Evolutionary conservation across 2,797 vertebrate species (phyloP).

Genomic region (Gallinago stenura): DNA sequence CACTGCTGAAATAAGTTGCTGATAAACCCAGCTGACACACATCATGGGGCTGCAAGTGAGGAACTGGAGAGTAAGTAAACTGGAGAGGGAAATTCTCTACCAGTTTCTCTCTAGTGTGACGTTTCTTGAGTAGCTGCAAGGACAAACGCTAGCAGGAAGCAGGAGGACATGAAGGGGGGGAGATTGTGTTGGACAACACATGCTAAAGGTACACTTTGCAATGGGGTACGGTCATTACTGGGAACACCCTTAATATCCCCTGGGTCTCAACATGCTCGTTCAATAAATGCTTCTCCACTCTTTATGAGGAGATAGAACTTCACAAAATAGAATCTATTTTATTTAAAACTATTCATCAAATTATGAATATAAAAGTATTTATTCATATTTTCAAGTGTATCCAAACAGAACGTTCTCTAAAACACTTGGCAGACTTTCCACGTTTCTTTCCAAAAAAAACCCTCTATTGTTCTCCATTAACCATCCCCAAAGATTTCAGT

Average conservation of each 20-base stretch:
- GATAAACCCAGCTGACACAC: background rate
- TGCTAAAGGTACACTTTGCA: accelerated
- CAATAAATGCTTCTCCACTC: background rate
- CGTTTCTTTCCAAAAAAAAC: background rate
- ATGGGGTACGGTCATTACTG: background rate
- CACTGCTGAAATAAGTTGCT: background rate
- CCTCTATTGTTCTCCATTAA: background rate
- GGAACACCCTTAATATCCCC: background rate
- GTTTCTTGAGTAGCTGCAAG: background rate
- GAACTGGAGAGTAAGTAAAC: background rate
- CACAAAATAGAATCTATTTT: background rate
- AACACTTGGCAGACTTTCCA: background rate
- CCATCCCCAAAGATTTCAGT: background rate
- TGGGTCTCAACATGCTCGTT: background rate
- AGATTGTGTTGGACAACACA: background rate
- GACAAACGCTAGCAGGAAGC: background rate
- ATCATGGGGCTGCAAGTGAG: background rate
- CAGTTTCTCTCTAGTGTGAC: background rate
- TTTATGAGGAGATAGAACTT: background rate
- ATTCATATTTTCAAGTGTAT: background rate
- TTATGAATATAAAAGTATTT: background rate
- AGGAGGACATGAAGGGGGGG: background rate
- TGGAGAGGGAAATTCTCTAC: background rate
- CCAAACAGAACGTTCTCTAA: background rate
- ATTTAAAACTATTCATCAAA: background rate